These are phyloP conservation scores for Pogoniulus pusillus DNA, from an alignment of 2,797 vertebrate genomes.

Conservation along the genomic window DNA sequence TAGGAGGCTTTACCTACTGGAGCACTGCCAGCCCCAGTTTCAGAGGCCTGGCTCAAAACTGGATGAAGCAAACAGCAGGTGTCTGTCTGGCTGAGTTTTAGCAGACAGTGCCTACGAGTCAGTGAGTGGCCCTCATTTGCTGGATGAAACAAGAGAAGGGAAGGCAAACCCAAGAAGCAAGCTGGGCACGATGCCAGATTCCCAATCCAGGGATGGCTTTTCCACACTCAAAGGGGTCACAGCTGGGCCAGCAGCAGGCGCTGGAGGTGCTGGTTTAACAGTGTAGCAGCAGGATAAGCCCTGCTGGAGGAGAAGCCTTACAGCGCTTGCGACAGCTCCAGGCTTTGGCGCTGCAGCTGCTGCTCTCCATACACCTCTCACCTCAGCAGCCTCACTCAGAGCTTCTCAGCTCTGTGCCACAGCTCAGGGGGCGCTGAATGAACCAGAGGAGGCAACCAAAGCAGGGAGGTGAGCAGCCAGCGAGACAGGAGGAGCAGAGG, in stretches of 20 bases:
- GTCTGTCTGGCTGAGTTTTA: neutral
- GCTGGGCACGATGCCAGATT: neutral
- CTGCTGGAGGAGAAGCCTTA: neutral
- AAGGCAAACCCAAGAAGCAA: neutral
- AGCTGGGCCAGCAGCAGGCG: neutral
- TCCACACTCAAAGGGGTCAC: too few relatives aligned
- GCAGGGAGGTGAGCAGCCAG: neutral
- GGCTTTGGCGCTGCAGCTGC: neutral
- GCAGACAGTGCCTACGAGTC: fast-evolving
- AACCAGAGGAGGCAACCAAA: neutral
- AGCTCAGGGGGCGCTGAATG: neutral
- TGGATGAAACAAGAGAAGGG: neutral
- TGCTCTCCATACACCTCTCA: fast-evolving
- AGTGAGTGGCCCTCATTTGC: fast-evolving
- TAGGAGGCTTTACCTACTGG: neutral
- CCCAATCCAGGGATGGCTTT: neutral
- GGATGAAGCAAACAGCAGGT: fast-evolving
- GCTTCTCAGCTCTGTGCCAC: fast-evolving
- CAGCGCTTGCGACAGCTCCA: too few relatives aligned
- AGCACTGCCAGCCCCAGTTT: neutral
- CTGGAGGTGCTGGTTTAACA: neutral
- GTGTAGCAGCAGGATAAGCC: fast-evolving
- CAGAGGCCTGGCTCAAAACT: neutral
- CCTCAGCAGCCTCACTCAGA: neutral
- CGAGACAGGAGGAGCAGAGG: neutral